Conservation (phyloP, 2,113 vertebrate species). For the Enhydra lutris region DNA sequence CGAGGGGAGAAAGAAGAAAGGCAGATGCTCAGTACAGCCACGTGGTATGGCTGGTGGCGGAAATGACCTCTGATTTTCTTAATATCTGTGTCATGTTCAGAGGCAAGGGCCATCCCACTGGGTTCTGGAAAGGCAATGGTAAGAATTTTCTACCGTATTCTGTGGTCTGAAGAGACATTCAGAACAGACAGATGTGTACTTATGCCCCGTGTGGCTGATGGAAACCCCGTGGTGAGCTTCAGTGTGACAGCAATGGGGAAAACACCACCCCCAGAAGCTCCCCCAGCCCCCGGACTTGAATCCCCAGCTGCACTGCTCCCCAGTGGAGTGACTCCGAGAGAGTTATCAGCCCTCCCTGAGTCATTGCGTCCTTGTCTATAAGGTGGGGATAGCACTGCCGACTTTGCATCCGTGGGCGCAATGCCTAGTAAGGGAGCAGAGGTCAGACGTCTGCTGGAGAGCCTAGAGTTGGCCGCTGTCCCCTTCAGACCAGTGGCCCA, state of each 20-base stretch:
- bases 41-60: neutral
- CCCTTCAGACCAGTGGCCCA: neutral
- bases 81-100: neutral
- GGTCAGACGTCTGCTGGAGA: rapidly evolving
- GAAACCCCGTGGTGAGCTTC: neutral
- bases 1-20: neutral
- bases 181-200: neutral
- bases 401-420: neutral
- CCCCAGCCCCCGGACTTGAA: neutral
- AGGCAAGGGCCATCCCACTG: neutral
- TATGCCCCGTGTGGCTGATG: neutral
- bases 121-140: neutral
- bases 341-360: neutral
- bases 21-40: rapidly evolving
- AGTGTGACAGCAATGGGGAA: neutral
- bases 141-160: neutral
- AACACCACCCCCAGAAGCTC: rapidly evolving
- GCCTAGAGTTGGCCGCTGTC: rapidly evolving
- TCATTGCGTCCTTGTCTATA: neutral
- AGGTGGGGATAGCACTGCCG: neutral
- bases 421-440: neutral
- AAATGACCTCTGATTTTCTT: neutral
- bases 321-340: neutral
- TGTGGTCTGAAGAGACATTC: neutral
- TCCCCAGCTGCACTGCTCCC: neutral